Evolutionary conservation across 1,140 invertebrate genomes (phyloP), one percentile per base, ranked within the genome.

Genomic region (Lordiphosa collinella): DNA sequence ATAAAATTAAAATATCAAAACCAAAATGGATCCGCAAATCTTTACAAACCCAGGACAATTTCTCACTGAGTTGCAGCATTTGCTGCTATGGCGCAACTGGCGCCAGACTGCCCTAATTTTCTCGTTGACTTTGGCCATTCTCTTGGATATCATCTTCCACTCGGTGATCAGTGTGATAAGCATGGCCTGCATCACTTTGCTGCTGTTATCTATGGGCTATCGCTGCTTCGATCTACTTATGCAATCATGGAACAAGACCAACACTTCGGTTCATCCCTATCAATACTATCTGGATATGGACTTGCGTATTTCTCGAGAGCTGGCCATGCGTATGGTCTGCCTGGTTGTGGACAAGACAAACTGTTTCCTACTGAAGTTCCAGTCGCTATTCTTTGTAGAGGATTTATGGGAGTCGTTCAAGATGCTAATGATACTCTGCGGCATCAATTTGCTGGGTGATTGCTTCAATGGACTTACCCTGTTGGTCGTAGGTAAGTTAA

Each of bases 111-210:
- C 52, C 3, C 2, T 82, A 0, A 7, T 76, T 0, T 80, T 80
- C 14, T 16, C 22, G 0, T 1, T 60, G 9, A 12, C 51, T 1
- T 14, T 80, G 48, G 29, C 56, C 6, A 14, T 82, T 0, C 48
- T 80, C 0, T n/a, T 80, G 43, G 75, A 82, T 32, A 43, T 71
- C 3, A 43, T 63, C 9, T 7, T 11, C 3, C 73, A 82, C 32
- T 82, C 75, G 12, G 48, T 82, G 3, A 76, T 80, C 36, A 80
- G 75, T 32, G 75, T 80, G 11, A 8, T 71, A 0, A 80, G 75
- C 53, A 68, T 82, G 38, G 25, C 54, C 1, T 72, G 66, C 0
- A 68, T 82, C 1, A 31, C 73, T 4, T 2, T 53, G 5, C 43
- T 82, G 1, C 8, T 66, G 3, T 16, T 44, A 9, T 43, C 55